These are phyloP conservation scores for Talpa occidentalis DNA, from an alignment of 2,113 vertebrate genomes.

Conservation along the genomic window DNA sequence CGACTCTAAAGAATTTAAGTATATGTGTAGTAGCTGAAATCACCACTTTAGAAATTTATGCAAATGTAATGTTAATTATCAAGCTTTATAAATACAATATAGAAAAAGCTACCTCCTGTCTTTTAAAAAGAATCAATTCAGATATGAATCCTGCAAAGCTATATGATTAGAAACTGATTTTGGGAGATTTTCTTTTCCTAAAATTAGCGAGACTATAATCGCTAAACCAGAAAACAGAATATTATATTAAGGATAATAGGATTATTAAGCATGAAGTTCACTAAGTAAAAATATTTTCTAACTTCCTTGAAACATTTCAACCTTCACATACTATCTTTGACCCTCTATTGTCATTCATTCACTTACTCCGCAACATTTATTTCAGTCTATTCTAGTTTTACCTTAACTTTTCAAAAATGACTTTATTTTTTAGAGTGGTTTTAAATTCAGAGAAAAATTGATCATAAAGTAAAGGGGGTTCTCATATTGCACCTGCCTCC, in stretches of 20 bases:
- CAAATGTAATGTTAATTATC: conserved; percentile 37
- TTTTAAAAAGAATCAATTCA: conserved; percentile 34
- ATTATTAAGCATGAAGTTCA: conserved; percentile 22
- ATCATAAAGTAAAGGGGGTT: background rate
- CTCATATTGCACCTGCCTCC: fast-evolving
- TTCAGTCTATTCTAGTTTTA: background rate
- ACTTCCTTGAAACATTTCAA: conserved; percentile 18
- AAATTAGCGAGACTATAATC: conserved; percentile 58
- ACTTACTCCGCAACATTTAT: background rate
- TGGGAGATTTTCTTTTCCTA: conserved; percentile 2
- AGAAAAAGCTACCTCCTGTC: background rate
- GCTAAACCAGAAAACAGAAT: conserved; percentile 48
- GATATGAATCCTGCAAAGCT: conserved; percentile 13
- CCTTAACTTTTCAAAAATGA: background rate
- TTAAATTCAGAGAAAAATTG: background rate
- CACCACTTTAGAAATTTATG: background rate
- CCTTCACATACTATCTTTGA: background rate
- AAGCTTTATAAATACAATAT: conserved; percentile 13
- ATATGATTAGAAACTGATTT: conserved; percentile 53
- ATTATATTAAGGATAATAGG: conserved; percentile 7
- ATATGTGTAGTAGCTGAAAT: background rate
- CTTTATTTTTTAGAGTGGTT: background rate
- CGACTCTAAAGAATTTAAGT: background rate
- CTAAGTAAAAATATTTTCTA: background rate
- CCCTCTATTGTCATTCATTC: background rate